Evolutionary conservation across 2,888 invertebrate genomes (phyloP).

Genomic region (Rhynchonema sp.): DNA sequence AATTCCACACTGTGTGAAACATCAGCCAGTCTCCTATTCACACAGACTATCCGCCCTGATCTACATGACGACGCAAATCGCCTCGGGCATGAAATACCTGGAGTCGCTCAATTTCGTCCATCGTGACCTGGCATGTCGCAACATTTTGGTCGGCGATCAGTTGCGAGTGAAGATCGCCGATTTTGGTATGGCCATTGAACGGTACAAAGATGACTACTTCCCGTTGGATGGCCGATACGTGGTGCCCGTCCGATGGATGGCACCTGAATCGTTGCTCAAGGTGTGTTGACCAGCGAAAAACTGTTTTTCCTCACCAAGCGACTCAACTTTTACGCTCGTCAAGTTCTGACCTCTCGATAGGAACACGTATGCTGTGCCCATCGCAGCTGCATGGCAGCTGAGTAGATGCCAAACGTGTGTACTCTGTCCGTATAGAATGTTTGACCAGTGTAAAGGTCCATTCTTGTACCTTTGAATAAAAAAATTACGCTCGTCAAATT

Average conservation of each 20-base stretch:
- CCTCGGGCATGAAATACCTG: slow-evolving; percentile 68
- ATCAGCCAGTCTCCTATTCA: no score
- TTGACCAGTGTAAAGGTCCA: no score
- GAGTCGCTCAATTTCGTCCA: slow-evolving; percentile 70
- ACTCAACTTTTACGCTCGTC: not conserved
- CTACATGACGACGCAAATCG: slow-evolving; percentile 61
- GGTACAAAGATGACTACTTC: slow-evolving; percentile 57
- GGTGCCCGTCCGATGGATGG: slow-evolving; percentile 67
- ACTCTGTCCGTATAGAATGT: no score
- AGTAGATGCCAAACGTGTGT: no score
- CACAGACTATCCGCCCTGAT: slow-evolving; percentile 35
- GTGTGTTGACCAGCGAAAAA: not conserved
- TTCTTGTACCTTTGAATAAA: no score
- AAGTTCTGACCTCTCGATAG: no score
- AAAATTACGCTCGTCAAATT: no score
- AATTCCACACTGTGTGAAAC: not conserved
- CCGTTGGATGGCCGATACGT: slow-evolving; percentile 50
- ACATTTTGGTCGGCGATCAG: slow-evolving; percentile 57
- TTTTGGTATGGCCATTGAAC: slow-evolving; percentile 59
- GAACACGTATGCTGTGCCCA: no score
- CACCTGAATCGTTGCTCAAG: slow-evolving; percentile 54
- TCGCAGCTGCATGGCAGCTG: no score
- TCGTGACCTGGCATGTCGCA: slow-evolving; percentile 63
- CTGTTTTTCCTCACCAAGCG: not conserved
- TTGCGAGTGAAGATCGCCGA: slow-evolving; percentile 52